A percentile compares a stretch with the other conserved stretches of the same genome.
phyloP scores from a whole-genome alignment of 2,888 invertebrate genomes.

The Sepiola atlantica region DNA sequence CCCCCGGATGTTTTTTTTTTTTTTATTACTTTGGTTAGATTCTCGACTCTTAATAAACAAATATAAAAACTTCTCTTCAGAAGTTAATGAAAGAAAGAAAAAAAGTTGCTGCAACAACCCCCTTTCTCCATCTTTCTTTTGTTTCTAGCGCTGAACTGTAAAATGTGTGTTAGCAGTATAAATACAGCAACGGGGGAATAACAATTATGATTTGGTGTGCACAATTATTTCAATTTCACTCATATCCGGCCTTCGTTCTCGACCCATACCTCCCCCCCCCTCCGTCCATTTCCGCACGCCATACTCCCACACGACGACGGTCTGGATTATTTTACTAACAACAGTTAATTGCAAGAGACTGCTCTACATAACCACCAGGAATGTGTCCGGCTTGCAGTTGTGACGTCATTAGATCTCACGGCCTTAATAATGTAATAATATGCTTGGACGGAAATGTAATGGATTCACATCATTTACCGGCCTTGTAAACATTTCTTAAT shows the following conservation, averaged over 20 bases:
- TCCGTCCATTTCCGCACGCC: too few relatives aligned
- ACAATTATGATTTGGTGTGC: background rate
- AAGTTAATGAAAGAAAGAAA: background rate
- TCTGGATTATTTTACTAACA: background rate
- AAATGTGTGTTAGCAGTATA: background rate
- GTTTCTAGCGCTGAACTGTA: background rate
- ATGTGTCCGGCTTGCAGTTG: background rate
- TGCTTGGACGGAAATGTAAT: background rate
- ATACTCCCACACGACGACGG: background rate
- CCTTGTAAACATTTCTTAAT: background rate
- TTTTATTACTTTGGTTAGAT: too few relatives aligned
- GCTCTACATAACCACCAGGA: background rate
- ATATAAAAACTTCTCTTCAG: background rate
- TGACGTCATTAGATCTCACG: background rate
- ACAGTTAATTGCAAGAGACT: conserved; percentile 18
- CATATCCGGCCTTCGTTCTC: background rate
- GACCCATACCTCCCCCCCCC: background rate
- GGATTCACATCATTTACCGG: background rate
- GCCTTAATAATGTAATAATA: background rate
- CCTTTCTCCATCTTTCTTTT: background rate
- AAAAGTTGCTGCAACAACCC: background rate
- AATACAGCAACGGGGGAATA: background rate
- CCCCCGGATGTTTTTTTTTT: too few relatives aligned
- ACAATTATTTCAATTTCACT: background rate
- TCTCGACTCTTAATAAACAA: background rate